Conservation (phyloP, 2,113 vertebrate genomes). For the Dipodomys stephensi region DNA sequence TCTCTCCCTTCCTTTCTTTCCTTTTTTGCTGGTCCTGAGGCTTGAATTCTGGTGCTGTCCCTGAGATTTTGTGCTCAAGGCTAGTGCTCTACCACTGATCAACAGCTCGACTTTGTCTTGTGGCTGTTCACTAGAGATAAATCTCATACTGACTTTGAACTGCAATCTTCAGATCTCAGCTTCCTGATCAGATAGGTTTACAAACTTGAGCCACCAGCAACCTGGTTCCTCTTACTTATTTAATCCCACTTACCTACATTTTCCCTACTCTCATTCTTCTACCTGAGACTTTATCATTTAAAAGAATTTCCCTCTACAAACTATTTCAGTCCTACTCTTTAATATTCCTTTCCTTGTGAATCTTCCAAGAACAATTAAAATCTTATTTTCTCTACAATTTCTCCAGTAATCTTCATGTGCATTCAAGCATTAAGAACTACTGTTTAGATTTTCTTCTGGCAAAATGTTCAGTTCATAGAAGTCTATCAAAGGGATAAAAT, state of each 20-base stretch:
- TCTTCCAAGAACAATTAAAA: conserved; percentile 42
- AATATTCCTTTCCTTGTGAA: background rate
- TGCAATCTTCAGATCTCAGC: too few relatives aligned
- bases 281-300: background rate
- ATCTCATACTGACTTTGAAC: too few relatives aligned
- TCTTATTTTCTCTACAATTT: conserved; percentile 35
- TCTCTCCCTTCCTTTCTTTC: too few relatives aligned
- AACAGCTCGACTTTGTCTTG: too few relatives aligned
- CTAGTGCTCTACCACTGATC: too few relatives aligned
- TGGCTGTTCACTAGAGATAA: too few relatives aligned
- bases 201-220: too few relatives aligned
- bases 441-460: conserved; percentile 39
- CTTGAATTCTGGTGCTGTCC: too few relatives aligned
- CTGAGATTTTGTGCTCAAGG: too few relatives aligned
- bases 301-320: conserved; percentile 40
- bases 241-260: background rate
- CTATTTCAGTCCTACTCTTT: background rate
- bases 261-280: background rate
- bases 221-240: background rate
- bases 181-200: too few relatives aligned
- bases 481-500: background rate
- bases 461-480: background rate
- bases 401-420: conserved; percentile 22
- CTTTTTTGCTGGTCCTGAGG: too few relatives aligned
- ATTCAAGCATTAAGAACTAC: conserved; percentile 5